phyloP scores from a whole-genome alignment of 2,113 vertebrate genomes.

The Ia io region DNA sequence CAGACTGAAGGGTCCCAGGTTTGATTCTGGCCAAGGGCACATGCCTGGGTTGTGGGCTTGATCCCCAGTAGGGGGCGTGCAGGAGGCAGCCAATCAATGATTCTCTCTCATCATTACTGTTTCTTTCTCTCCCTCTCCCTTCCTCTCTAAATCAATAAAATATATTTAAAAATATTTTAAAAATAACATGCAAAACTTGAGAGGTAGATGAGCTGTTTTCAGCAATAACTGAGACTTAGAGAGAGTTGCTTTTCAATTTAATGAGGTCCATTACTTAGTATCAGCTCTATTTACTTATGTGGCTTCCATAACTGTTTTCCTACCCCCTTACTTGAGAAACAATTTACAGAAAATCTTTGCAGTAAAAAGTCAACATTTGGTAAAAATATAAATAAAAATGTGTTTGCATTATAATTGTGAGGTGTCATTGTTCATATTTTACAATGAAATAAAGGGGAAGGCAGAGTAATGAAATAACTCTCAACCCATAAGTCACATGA shows the following conservation, averaged over 20 bases:
- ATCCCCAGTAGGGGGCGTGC: too few relatives aligned
- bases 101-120: too few relatives aligned
- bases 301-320: neutral
- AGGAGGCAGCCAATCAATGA: too few relatives aligned
- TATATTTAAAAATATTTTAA: too few relatives aligned
- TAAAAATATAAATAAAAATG: neutral
- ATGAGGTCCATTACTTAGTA: neutral
- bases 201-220: neutral
- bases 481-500: neutral
- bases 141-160: too few relatives aligned
- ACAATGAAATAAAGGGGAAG: neutral
- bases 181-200: neutral
- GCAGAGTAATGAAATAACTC: constrained; percentile 4
- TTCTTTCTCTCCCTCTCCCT: too few relatives aligned
- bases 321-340: neutral
- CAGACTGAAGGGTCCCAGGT: too few relatives aligned
- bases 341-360: neutral
- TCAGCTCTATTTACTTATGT: neutral
- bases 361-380: neutral
- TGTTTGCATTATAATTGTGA: neutral
- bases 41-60: too few relatives aligned
- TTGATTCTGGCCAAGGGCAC: too few relatives aligned
- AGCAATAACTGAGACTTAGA: neutral
- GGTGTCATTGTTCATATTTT: neutral
- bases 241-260: neutral